These are phyloP conservation scores for Microtus pennsylvanicus DNA, from an alignment of 2,113 vertebrate species.

Conservation along the genomic window DNA sequence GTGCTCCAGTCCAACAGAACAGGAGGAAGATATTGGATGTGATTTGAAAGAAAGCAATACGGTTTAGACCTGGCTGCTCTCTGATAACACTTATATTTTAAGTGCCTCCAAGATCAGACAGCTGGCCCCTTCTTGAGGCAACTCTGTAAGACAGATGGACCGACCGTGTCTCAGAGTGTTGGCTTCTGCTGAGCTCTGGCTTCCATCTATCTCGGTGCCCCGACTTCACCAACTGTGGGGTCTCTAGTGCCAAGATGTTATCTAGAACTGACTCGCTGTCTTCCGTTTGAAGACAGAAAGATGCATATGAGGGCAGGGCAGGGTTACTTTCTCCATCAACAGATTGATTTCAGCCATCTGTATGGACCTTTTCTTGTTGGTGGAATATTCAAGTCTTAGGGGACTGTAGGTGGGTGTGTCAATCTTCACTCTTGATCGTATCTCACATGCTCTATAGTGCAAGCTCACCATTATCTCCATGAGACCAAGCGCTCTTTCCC, in stretches of 20 bases:
- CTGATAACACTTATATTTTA: background rate
- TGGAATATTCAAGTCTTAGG: background rate
- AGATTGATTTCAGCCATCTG: background rate
- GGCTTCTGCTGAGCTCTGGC: background rate
- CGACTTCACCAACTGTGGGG: background rate
- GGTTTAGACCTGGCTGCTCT: background rate
- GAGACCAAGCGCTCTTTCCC: too few species aligned
- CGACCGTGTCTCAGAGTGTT: background rate
- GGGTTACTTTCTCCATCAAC: background rate
- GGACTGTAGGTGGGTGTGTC: background rate
- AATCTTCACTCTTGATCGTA: background rate
- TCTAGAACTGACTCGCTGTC: background rate
- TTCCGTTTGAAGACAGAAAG: background rate
- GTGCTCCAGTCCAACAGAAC: background rate
- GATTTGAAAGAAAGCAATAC: background rate
- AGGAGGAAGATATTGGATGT: background rate
- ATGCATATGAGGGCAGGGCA: background rate
- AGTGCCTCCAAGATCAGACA: constrained; percentile 34
- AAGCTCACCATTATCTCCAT: background rate
- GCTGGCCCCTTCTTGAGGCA: constrained; percentile 59
- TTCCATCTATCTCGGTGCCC: background rate
- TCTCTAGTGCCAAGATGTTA: background rate
- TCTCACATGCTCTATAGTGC: accelerated
- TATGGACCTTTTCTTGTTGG: background rate
- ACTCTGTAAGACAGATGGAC: constrained; percentile 50